Conservation (phyloP, 1,140 invertebrate species). For the Vollenhovia emeryi region DNA sequence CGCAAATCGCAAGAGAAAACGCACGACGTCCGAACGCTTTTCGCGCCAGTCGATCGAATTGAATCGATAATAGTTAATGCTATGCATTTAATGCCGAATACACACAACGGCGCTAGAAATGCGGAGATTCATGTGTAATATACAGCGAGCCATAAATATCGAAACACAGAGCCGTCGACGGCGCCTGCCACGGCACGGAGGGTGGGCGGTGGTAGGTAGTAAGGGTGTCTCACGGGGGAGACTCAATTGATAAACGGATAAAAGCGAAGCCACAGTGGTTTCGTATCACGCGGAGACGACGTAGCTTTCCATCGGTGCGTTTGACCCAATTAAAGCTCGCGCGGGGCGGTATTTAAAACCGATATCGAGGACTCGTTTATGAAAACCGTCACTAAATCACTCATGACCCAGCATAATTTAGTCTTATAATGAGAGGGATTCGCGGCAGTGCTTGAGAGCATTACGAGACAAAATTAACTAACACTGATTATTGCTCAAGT, state of each 20-base stretch:
- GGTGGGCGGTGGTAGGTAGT: conserved; percentile 35
- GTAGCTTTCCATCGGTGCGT: conserved; percentile 39
- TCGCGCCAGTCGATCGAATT: conserved; percentile 4
- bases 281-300: conserved; percentile 59
- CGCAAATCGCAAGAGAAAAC: not conserved
- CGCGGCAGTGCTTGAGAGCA: not conserved
- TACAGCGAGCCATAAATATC: conserved; percentile 73
- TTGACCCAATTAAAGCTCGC: conserved; percentile 62
- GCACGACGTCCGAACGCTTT: not conserved
- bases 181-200: conserved; percentile 47
- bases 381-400: conserved; percentile 31
- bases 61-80: conserved; percentile 55
- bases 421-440: conserved; percentile 20
- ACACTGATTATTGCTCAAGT: not conserved
- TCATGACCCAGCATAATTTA: conserved; percentile 12
- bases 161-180: conserved; percentile 71
- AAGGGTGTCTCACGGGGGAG: conserved; percentile 62
- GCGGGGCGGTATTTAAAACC: conserved; percentile 39
- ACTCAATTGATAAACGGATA: conserved; percentile 76
- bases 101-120: conserved; percentile 59
- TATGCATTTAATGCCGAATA: conserved; percentile 60
- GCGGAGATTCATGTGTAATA: conserved; percentile 65
- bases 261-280: conserved; percentile 63
- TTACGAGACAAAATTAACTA: conserved; percentile 8
- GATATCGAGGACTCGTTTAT: conserved; percentile 15